Conservation (phyloP, 2,113 vertebrate species). For the Rattus norvegicus region GRCr8 NC_086021.1:28503001-28503500, state of each 20-base stretch:
- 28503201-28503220: constrained; percentile 71
- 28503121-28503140: constrained; percentile 75
- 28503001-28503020: constrained; percentile 84
- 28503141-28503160: constrained; percentile 79
- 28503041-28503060: constrained; percentile 85
- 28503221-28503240: constrained; percentile 62
- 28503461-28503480: neutral
- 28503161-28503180: constrained; percentile 73
- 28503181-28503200: constrained; percentile 73
- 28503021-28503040: constrained; percentile 83
- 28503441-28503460: neutral
- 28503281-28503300: constrained; percentile 1
- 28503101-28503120: constrained; percentile 84
- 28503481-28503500: neutral
- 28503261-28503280: constrained; percentile 58
- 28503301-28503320: constrained; percentile 49
- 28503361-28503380: constrained; percentile 2
- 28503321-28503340: constrained; percentile 11
- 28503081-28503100: constrained; percentile 85
- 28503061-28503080: constrained; percentile 85
- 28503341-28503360: neutral
- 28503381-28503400: constrained; percentile 36
- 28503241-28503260: constrained; percentile 64
- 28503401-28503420: neutral
- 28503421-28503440: neutral